A percentile compares a stretch with the other conserved stretches of the same genome.
These are phyloP conservation scores for Xanthorhoe designata DNA, from an alignment of 2,888 invertebrate species.

Conservation along the genomic window DNA sequence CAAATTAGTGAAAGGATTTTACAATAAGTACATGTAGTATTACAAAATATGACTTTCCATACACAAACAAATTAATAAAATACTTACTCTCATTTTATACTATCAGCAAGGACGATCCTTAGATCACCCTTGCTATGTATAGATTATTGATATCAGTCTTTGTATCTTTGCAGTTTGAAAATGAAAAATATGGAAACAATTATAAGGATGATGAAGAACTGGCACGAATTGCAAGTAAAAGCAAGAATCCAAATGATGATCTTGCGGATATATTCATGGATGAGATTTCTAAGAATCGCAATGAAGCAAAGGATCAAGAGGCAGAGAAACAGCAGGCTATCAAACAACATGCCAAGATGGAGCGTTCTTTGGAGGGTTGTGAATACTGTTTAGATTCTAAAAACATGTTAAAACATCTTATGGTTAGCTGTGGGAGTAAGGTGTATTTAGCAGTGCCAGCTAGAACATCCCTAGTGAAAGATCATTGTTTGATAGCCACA, in stretches of 20 bases:
- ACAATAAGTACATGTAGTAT: too few species aligned
- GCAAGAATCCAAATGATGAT: slow-evolving; percentile 89
- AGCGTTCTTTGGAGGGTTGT: slow-evolving; percentile 92
- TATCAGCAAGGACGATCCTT: too few species aligned
- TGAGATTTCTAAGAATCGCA: slow-evolving; percentile 89
- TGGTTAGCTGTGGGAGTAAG: slow-evolving; percentile 92
- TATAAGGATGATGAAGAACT: slow-evolving; percentile 93
- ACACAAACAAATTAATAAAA: not conserved
- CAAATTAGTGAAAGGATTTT: too few species aligned
- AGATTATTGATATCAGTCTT: not conserved
- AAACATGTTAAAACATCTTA: slow-evolving; percentile 92
- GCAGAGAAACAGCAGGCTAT: slow-evolving; percentile 89
- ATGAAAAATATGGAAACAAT: slow-evolving; percentile 92
- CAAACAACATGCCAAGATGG: slow-evolving; percentile 89
- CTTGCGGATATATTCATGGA: slow-evolving; percentile 94
- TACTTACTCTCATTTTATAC: not conserved
- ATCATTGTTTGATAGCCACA: slow-evolving; percentile 95
- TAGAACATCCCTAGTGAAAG: slow-evolving; percentile 91
- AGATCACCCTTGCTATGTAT: too few species aligned
- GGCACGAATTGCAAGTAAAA: slow-evolving; percentile 89
- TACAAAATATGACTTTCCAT: too few species aligned
- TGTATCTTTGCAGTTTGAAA: slow-evolving; percentile 87
- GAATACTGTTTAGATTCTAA: slow-evolving; percentile 92
- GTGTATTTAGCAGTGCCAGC: slow-evolving; percentile 94
- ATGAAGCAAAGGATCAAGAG: slow-evolving; percentile 86